Conservation (phyloP, 2,113 vertebrate genomes). For the Melozone crissalis region DNA sequence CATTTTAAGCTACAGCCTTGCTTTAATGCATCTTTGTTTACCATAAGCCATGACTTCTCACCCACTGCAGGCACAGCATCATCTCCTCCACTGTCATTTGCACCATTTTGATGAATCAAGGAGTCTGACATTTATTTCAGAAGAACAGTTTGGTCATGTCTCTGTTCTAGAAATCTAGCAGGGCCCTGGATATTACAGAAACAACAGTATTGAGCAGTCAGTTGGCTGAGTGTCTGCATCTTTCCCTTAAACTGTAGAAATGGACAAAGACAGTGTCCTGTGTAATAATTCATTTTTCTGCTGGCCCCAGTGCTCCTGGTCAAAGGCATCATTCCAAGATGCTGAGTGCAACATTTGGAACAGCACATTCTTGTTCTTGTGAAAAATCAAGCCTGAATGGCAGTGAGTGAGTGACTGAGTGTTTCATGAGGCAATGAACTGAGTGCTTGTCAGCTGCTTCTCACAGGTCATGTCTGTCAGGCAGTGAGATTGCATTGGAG, state of each 20-base stretch:
- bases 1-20: not conserved
- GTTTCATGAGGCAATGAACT: conserved; percentile 1
- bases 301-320: not conserved
- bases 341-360: not conserved
- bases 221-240: not conserved
- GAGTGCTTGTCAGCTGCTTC: not conserved
- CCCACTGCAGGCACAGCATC: not conserved
- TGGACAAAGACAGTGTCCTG: not conserved
- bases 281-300: not conserved
- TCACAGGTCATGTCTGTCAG: not conserved
- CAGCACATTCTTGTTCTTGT: not conserved
- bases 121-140: not conserved
- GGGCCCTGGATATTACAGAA: not conserved
- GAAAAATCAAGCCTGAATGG: not conserved
- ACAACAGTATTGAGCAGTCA: not conserved
- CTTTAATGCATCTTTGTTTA: not conserved
- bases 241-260: not conserved
- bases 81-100: not conserved
- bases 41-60: not conserved
- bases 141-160: not conserved
- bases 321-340: not conserved
- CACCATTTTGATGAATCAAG: not conserved
- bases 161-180: not conserved
- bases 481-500: not conserved
- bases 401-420: not conserved